Percentiles rank a stretch among this genome's conserved stretches.
These are phyloP conservation scores for Lutjanus argentimaculatus DNA, from an alignment of 2,797 vertebrate species.

Conservation along the genomic window DNA sequence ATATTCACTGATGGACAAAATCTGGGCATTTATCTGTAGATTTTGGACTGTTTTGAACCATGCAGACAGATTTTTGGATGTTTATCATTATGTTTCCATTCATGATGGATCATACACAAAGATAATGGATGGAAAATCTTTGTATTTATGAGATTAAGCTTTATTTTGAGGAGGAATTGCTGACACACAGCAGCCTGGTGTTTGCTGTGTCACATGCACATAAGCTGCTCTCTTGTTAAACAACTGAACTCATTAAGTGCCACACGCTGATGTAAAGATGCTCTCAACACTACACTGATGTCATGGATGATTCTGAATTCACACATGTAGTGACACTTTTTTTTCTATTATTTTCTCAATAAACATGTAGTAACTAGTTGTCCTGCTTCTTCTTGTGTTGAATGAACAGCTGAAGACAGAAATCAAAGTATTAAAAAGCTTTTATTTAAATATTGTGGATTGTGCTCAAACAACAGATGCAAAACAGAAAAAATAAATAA, in stretches of 20 bases:
- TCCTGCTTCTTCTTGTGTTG: conserved; percentile 14
- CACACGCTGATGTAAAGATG: conserved; percentile 59
- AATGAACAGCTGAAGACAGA: neutral
- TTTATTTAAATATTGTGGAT: conserved; percentile 68
- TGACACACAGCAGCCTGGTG: neutral
- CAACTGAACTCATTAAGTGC: conserved; percentile 65
- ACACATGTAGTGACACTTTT: conserved; percentile 25
- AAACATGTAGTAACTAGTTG: conserved; percentile 30
- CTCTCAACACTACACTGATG: conserved; percentile 28
- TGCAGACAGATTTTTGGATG: neutral
- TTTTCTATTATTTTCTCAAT: conserved; percentile 55
- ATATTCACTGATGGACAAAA: neutral
- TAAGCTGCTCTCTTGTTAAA: conserved; percentile 30
- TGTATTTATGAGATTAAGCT: conserved; percentile 39
- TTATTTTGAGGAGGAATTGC: neutral
- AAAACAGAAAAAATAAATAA: conserved; percentile 59
- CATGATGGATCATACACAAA: neutral
- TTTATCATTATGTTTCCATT: conserved; percentile 4
- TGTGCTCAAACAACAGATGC: conserved; percentile 33
- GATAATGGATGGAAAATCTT: neutral
- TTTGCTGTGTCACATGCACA: neutral
- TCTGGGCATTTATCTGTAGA: neutral
- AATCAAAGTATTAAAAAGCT: conserved; percentile 20
- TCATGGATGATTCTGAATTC: conserved; percentile 23
- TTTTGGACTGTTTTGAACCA: conserved; percentile 1